A percentile compares a stretch with the other conserved stretches of the same genome.
These are phyloP conservation scores for Plectropomus leopardus DNA, from an alignment of 2,113 vertebrate species.

Conservation along the genomic window DNA sequence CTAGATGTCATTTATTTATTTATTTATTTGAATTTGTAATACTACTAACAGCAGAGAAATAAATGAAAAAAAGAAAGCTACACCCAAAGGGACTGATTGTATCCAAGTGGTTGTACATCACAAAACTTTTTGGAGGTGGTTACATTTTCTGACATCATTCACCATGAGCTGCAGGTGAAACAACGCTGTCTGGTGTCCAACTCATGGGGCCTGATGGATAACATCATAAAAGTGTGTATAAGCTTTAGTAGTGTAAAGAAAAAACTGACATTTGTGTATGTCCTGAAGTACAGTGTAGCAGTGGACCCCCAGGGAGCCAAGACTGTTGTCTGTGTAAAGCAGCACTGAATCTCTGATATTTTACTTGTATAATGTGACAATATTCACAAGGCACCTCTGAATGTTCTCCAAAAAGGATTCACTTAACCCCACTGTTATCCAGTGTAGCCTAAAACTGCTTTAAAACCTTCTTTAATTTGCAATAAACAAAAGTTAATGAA, in stretches of 20 bases:
- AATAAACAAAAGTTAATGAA: constrained; percentile 8
- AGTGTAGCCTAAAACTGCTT: neutral
- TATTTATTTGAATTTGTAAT: neutral
- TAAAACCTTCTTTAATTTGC: neutral
- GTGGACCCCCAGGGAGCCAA: constrained; percentile 10
- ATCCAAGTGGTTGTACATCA: neutral
- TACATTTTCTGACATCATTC: constrained; percentile 39
- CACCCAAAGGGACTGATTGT: neutral
- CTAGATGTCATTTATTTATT: neutral
- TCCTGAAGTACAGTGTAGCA: constrained; percentile 24
- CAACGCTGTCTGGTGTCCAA: constrained; percentile 36
- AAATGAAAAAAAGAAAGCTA: neutral
- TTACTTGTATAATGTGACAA: neutral
- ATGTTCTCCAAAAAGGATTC: constrained; percentile 1
- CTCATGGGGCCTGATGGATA: constrained; percentile 37
- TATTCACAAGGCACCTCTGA: constrained; percentile 1
- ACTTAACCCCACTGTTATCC: neutral
- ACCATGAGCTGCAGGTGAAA: constrained; percentile 40
- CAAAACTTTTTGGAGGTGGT: constrained; percentile 18
- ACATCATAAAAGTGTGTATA: constrained; percentile 31
- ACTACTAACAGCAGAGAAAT: constrained; percentile 1
- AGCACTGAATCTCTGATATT: constrained; percentile 11
- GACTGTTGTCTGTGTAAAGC: constrained; percentile 18
- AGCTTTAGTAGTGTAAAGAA: constrained; percentile 7
- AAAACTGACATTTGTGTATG: constrained; percentile 23